Evolutionary conservation across 2,888 invertebrate genomes (phyloP), one percentile per base, ranked within the genome.

Genomic region (Abrostola triplasia): DNA sequence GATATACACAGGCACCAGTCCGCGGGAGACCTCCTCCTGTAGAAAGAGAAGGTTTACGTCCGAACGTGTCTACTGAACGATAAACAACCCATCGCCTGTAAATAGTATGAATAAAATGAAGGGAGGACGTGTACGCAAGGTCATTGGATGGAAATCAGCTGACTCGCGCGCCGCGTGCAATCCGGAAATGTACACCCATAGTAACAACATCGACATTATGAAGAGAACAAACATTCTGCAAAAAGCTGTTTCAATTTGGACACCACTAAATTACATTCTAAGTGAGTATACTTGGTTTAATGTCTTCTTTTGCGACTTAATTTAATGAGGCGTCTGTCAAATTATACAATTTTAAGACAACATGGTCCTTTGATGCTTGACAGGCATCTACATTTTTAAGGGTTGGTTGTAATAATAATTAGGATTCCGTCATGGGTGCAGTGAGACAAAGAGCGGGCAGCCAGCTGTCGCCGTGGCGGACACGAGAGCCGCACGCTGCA

Each of bases 111-210:
- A 88, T 87, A 88, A 86, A 84, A 79, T 76, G 73, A 77, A 69
- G 73, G 84, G 86, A 88, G 87, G 89, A 89, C 86, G 85, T 86
- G 83, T 83, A 81, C 82, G 83, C 92, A 92, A 92, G 91, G 93
- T 91, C 91, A 89, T 87, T 86, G 90, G 85, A 90, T 90, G 89
- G 88, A 87, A 85, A 90, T 90, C 93, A 94, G 93, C 93, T 94
- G 93, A 92, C 86, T 87, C 82, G 87, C 84, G 86, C 84, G 84
- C 84, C 84, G 86, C 88, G 83, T 85, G 88, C 88, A 83, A 87
- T 87, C 88, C 90, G 91, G 92, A 92, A 91, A 90, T 88, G 83
- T 80, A 83, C 64, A 71, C 65, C 77, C 66, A 73, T 81, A 77
- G 83, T 80, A 84, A 84, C 78, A 79, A 80, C 79, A 74, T 62